Base-by-base conservation (phyloP, 2,113 vertebrate genomes). In the Chaetorhynchus papuensis region DNA sequence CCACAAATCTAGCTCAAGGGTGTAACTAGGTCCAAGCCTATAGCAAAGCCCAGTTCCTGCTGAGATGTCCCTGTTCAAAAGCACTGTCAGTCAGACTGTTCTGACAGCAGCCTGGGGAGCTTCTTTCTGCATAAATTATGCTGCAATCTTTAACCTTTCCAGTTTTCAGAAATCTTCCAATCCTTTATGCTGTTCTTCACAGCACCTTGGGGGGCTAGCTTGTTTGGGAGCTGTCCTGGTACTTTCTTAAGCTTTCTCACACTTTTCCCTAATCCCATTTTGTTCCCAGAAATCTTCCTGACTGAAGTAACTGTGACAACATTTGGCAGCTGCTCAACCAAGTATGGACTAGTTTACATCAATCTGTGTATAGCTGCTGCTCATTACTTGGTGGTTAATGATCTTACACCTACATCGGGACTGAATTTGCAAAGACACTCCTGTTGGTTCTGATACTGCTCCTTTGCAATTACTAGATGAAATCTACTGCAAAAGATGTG, bases 141-240 rank as follows among this genome's bases (percentile, higher is more conserved):
- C 26, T 56, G 7, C 37, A 24, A 8, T 52, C 28, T 27, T 86
- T 68, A 78, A 52, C 13, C 2, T 78, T 66, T 66, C 7, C 11
- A 33, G 9, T 57, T 88, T 92, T 54, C 10, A 4, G 4, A n/a
- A n/a, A n/a, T 78, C 45, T 89, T 91, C 17, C 20, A 49, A 15
- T 27, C 18, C 37, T 2, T 0, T 2, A 11, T 41, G 30, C 3
- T 42, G 5, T n/a, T 41, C 20, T 63, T 74, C n/a, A 9, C 49
- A 59, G 6, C 28, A 71, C 26, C 6, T 87, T 26, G 15, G 2
- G 2, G 3, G 8, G 1, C n/a, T 59, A 75, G 5, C n/a, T 68
- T 42, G 24, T 26, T 41, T 83, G 26, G 26, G 54, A 49, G 10
- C 23, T 88, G 84, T 75, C 6, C 15, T 52, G 26, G 6, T 35